Evolutionary conservation across 2,113 vertebrate species (phyloP), one percentile per base, ranked within the genome.

Genomic region (Daubentonia madagascariensis): DNA sequence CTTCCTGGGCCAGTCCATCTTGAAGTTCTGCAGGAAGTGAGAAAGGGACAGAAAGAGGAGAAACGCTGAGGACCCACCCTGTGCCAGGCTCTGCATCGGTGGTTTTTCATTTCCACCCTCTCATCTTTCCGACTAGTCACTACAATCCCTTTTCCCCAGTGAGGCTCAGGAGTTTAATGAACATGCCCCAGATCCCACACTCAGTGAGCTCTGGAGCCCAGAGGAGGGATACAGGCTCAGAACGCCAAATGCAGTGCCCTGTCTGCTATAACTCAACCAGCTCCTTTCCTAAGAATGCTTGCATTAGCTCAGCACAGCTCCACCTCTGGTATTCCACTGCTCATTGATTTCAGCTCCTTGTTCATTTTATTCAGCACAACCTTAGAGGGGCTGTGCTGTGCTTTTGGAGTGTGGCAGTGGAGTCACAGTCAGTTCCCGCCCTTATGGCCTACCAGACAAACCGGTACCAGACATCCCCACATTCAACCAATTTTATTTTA

Each of bases 71-170:
- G 92, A 90, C 13, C 84, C 10, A 57, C 75, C 79, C 68, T 3
- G 67, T 32, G 14, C 52, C 45, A 45, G 88, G 81, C 65, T 83
- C 67, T 72, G 43, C 28, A n/a, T 76, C 80, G 79, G 84, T 0
- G 8, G 59, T 79, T 94, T 94, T 96, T 76, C 89, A 75, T 96
- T 93, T 93, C 61, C 6, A 50, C 61, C 57, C 30, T 93, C 75
- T 97, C 95, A 85, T 89, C 65, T 97, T 96, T 80, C 68, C 32
- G 65, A 72, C 59, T 25, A 87, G 89, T 89, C 79, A 43, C 54
- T 43, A 3, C 12, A 80, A 84, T 75, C 70, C 85, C 70, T 94
- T 91, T 89, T 84, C 72, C 59, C 54, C 57, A 57, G 35, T 30
- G 67, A 89, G 61, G 86, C 73, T 79, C 50, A 50, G 79, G 84